Base-by-base conservation (phyloP, 1,140 invertebrate genomes). In the Drosophila albomicans region DNA sequence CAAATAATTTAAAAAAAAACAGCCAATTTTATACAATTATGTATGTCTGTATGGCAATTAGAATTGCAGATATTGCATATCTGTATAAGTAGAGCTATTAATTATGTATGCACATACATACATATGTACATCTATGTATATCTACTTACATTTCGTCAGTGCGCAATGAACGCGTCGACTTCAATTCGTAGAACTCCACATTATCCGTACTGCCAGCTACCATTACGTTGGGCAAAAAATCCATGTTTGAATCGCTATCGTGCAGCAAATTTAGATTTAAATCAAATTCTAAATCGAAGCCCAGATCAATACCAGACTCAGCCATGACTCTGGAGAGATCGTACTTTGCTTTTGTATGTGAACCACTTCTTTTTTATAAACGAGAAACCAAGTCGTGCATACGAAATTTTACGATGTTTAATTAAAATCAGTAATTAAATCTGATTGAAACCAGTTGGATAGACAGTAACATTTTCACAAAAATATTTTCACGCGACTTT, bases 301-400 rank as follows among this genome's bases (percentile, higher is more conserved):
- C 95, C 93, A 96, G 94, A 92, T 96, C 95, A 86, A 96, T 95
- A 49, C 95, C 95, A 70, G 95, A 96, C 91, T 96, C 95, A 15
- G 92, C 92, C 94, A 90, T 90, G 30, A 16, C 56, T 68, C 20
- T 15, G 30, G 25, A 35, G 13, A 10, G 25, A 70, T 30, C 28
- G 16, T 6, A 13, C 1, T 38, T 38, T 38, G n/a, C 13, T 13
- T 38, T 38, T 25, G n/a, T 11, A 54, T 32, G 5, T 32, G 28
- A 32, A 13, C 6, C 10, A 5, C 0, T 49, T 25, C 38, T 49
- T 3, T 58, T 28, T 16, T 13, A 41, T 13, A 52, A 28, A n/a
- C 20, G 7, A 66, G 8, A 48, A 5, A 32, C 25, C 15, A 41
- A 46, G 8, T 13, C 30, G 32, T 35, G 2, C 15, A 7, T 41